Evolutionary conservation across 1,140 invertebrate species (phyloP), one percentile per base, ranked within the genome.

Genomic region (Heliothis subflexa): DNA sequence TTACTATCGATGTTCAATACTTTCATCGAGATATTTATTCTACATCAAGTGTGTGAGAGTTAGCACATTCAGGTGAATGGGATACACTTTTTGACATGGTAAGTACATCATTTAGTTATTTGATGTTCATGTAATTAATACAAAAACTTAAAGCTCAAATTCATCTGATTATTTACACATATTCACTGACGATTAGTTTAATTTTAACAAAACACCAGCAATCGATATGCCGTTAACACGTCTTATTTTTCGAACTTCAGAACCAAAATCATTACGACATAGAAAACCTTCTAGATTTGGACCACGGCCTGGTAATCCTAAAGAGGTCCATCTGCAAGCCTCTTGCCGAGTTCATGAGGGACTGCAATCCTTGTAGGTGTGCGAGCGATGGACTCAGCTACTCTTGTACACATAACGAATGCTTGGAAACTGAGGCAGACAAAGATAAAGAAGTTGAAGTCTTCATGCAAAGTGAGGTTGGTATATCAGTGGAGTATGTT

Each of bases 291-390:
- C 12, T 75, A 12, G 21, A 47, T 21, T 49, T 61, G n/a, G 55
- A 68, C 3, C 50, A 77, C 33, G 33, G 33, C 52, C 13, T 64
- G n/a, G 28, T 55, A 16, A 54, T 55, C 9, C 7, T 73, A 57
- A 78, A 70, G 16, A 49, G 75, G 1, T 50, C 70, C 2, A 66
- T 55, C 9, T 94, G 94, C 73, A 90, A 89, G 78, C 89, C 93
- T 0, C 83, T 86, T 28, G 68, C 86, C 7, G 75, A 82, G 5
- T 92, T 93, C 49, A 86, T 90, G 77, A 47, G 84, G 0, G 91
- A 94, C 11, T 95, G 94, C 28, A 95, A 95, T 78, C 81, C 81
- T 28, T 95, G 94, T 55, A 86, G 85, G 66, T 95, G 94, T 79
- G 85, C 86, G 0, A 40, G 80, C 0, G 85, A 87, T 18, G 94